These are phyloP conservation scores for Struthidea cinerea DNA, from an alignment of 2,113 vertebrate species.

Conservation along the genomic window DNA sequence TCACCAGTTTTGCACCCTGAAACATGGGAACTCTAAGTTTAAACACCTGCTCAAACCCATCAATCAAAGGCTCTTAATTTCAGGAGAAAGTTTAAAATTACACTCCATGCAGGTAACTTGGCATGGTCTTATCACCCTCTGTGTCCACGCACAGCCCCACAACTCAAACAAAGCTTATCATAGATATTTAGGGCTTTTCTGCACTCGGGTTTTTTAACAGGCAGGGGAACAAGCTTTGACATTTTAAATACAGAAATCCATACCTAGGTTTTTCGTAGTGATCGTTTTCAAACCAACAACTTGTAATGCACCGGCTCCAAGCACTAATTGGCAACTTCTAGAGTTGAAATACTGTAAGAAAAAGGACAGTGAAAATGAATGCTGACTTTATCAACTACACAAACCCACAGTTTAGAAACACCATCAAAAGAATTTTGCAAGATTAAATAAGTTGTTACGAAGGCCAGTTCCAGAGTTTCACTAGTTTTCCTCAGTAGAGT, in stretches of 20 bases:
- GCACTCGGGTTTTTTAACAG: not conserved
- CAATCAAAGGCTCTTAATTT: not conserved
- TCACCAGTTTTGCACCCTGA: not conserved
- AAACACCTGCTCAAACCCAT: not conserved
- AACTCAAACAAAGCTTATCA: not conserved
- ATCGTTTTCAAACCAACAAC: constrained; percentile 98
- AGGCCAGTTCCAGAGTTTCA: not conserved
- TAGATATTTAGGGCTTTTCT: not conserved
- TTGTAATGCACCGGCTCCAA: constrained; percentile 95
- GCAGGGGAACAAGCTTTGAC: not conserved
- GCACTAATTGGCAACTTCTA: constrained; percentile 93
- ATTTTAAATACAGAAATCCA: not conserved
- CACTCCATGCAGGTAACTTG: not conserved
- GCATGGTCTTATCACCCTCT: not conserved
- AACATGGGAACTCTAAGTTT: not conserved
- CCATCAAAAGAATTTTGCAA: not conserved
- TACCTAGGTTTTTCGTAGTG: constrained; percentile 98
- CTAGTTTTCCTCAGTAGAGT: not conserved
- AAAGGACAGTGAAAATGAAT: not conserved
- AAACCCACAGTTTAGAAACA: not conserved
- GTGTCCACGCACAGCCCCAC: not conserved
- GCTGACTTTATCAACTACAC: not conserved
- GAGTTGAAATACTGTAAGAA: constrained; percentile 94
- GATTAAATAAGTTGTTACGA: not conserved
- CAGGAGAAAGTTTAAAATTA: not conserved